Percentiles rank a stretch among this genome's conserved stretches.
These are phyloP conservation scores for Apamea monoglypha DNA, from an alignment of 2,888 invertebrate genomes.

Conservation along the genomic window DNA sequence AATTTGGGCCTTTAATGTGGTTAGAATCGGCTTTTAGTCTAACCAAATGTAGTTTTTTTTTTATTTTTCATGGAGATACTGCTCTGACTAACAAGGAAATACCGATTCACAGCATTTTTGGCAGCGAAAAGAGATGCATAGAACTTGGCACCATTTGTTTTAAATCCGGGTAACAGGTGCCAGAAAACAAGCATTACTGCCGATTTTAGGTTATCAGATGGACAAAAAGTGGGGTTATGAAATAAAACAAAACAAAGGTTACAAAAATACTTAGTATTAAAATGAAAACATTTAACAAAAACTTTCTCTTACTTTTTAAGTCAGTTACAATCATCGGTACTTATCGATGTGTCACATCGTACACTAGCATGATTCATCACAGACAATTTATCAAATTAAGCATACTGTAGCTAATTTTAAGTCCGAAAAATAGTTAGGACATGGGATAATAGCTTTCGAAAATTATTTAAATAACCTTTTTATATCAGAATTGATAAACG, in stretches of 20 bases:
- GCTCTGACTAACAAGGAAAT: not conserved
- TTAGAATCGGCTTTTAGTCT: not conserved
- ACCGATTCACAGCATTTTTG: not conserved
- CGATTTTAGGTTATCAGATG: not conserved
- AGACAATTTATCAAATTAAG: constrained; percentile 62
- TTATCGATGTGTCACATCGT: constrained; percentile 56
- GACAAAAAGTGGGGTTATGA: not conserved
- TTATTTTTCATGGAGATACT: not conserved
- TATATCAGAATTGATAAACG: not conserved
- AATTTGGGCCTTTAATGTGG: not conserved
- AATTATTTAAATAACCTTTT: constrained; percentile 5
- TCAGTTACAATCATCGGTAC: constrained; percentile 66
- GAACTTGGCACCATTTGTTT: constrained; percentile 19
- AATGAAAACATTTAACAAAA: constrained; percentile 72
- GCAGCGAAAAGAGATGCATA: constrained; percentile 5
- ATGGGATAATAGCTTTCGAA: constrained; percentile 16
- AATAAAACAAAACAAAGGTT: constrained; percentile 56
- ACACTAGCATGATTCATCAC: constrained; percentile 63
- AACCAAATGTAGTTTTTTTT: not conserved
- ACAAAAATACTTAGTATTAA: constrained; percentile 72
- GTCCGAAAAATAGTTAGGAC: constrained; percentile 29
- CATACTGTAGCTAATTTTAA: constrained; percentile 35
- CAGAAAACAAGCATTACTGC: constrained; percentile 9
- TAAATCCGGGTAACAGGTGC: constrained; percentile 1
- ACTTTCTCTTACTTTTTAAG: constrained; percentile 70